Base-by-base conservation (phyloP, 1,140 invertebrate genomes). In the Saccostrea glomerata region DNA sequence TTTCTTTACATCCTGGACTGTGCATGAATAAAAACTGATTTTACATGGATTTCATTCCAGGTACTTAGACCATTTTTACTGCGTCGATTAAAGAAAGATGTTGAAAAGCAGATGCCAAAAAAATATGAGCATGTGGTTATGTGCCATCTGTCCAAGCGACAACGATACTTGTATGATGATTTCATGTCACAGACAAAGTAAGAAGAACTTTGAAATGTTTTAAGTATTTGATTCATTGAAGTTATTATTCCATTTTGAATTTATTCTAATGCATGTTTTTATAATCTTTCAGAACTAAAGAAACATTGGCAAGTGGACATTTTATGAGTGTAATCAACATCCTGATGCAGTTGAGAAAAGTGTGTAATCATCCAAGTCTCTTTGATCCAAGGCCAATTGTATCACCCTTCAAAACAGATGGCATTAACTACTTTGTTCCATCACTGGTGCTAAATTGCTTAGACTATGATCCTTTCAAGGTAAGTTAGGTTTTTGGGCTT, bases 331-430 rank as follows among this genome's bases (percentile, higher is more conserved):
- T 99, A 0, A 99, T 99, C 91, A 99, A 99, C 95, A 97, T 99
- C 88, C 95, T 99, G 73, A 99, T 99, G 99, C 99, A 99, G 95
- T 95, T 99, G 90, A 96, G 99, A 58, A 99, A 99, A 96, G 99
- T 99, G 73, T 99, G 99, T 96, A 99, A 99, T 96, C 99, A 99
- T 96, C 99, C 99, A 9, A 99, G 99, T 96, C 96, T 99, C 91
- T 99, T 99, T 96, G 99, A 99, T 96, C 97, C 98, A 84, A 96
- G 99, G 89, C 98, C 98, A 54, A 99, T 98, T 63, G 96, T 98
- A 15, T 99, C 98, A 25, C 98, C 99, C 60, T 98, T 99, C 96
- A 97, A 98, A 95, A 97, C 98, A 96, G 96, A 97, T 90, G 96
- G 96, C 12, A 96, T 99, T 54, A 95, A 95, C 30, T 97, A 96